Base-by-base conservation (phyloP, 2,888 invertebrate genomes). In the Macrosoma leucophasiata region DNA sequence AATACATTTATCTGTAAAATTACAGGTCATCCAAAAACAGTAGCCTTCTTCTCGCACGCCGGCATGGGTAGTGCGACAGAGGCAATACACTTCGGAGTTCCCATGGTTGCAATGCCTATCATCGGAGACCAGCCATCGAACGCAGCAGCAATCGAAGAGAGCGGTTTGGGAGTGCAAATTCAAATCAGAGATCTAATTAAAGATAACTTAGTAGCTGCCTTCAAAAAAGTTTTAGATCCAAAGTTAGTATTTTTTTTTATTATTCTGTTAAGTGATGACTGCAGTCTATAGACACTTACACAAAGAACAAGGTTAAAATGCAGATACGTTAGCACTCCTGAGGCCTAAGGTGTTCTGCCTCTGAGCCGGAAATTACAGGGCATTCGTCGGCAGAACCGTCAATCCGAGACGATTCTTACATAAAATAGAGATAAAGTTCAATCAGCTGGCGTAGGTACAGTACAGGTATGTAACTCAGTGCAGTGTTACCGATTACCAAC, bases 11-110 rank as follows among this genome's bases (percentile, higher is more conserved):
- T 23, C 20, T 33, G 5, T 2, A 2, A 14, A 4, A 5, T 9
- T 21, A 19, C 61, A 89, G 89, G 77, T 36, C 87, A 89, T 54
- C 85, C 86, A 2, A 89, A 88, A 46, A 86, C 87, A 1, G 51
- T 86, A 37, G 87, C 84, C 1, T 89, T 89, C 53, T 66, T 87
- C 20, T 82, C 87, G 1, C 89, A 89, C 41, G 87, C 84, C 31
- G 89, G 89, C 1, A 82, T 89, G 58, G 73, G 88, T 29, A 85
- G 89, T 4, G 84, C 84, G 1, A 86, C 82, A 3, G 89, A 89
- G 59, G 86, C 87, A 1, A 78, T 88, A 15, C 85, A 88, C 48
- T 85, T 75, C 36, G 89, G 87, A 7, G 88, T 88, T 3, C 89
- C 89, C 4, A 71, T 87, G 38, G 56, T 89, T 4, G 84, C 86